Evolutionary conservation across 1,140 invertebrate species (phyloP), one percentile per base, ranked within the genome.

Genomic region (Drosophila neocordata): DNA sequence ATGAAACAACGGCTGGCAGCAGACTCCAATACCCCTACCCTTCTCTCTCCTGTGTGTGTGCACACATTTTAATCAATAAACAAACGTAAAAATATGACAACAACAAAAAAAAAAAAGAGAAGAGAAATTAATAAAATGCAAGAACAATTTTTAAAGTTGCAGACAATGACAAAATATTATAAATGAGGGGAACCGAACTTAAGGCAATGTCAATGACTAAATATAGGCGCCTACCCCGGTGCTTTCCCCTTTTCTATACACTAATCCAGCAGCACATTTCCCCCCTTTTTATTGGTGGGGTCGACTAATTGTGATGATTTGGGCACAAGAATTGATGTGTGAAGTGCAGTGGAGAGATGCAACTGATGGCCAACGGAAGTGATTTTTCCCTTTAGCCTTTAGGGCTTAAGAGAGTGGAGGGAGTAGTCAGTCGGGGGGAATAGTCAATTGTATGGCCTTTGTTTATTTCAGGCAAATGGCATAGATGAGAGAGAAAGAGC

Each of bases 81-180:
- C 84, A 88, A 88, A 84, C 73, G 79, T 84, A 70, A 79, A 89
- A 83, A 83, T 88, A 88, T 84, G 83, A 88, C 84, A 89, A 88
- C 41, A 44, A 44, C 13, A 44, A 44, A 48, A 20, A 48, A 48
- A 48, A 7, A 20, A 44, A 15, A 2, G 15, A 5, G 41, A 48
- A 48, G 41, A 84, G 77, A 84, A 88, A 89, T 89, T 88, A 88
- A 89, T 88, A 89, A 88, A 88, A 89, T 89, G 69, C 84, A 74
- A 66, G 73, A 71, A 70, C 65, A 72, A 34, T 37, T n/a, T 59
- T 20, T 51, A 51, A 69, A 35, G 55, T 69, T 53, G 57, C 67
- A 78, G 76, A 83, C 75, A 83, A 77, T 81, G 82, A 82, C 83
- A 76, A 87, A 85, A 88, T 87, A 72, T 87, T 77, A 85, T 85